These are phyloP conservation scores for Agrotis segetum DNA, from an alignment of 2,888 invertebrate species.

Conservation along the genomic window DNA sequence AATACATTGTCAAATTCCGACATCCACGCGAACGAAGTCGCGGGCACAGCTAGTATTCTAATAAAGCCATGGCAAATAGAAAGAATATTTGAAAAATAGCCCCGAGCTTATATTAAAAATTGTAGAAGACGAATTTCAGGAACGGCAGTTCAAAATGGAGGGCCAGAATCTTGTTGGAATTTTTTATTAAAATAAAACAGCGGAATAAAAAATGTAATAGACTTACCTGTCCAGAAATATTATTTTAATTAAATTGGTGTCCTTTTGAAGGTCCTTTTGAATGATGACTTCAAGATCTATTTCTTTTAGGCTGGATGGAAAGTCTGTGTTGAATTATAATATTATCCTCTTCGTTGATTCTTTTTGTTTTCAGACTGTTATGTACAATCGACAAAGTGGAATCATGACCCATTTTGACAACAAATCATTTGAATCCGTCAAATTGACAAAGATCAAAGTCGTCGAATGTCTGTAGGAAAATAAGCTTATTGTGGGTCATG, in stretches of 20 bases:
- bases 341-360: not conserved
- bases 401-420: too few species aligned
- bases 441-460: too few species aligned
- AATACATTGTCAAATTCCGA: too few species aligned
- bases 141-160: conserved; percentile 32
- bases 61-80: conserved; percentile 34
- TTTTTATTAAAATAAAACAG: conserved; percentile 50
- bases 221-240: conserved; percentile 29
- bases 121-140: conserved; percentile 22
- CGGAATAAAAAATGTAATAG: conserved; percentile 10
- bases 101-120: conserved; percentile 39
- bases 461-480: too few species aligned
- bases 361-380: not conserved
- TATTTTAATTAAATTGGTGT: conserved; percentile 46
- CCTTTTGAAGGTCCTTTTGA: not conserved
- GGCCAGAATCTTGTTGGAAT: conserved; percentile 29
- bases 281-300: conserved; percentile 8
- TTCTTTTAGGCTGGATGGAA: conserved; percentile 13
- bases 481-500: too few species aligned
- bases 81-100: conserved; percentile 39
- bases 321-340: not conserved
- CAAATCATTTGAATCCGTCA: too few species aligned
- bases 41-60: too few species aligned
- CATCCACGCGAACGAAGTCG: too few species aligned
- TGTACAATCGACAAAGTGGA: too few species aligned